These are phyloP conservation scores for Betta splendens DNA, from an alignment of 2,797 vertebrate species.

Conservation along the genomic window DNA sequence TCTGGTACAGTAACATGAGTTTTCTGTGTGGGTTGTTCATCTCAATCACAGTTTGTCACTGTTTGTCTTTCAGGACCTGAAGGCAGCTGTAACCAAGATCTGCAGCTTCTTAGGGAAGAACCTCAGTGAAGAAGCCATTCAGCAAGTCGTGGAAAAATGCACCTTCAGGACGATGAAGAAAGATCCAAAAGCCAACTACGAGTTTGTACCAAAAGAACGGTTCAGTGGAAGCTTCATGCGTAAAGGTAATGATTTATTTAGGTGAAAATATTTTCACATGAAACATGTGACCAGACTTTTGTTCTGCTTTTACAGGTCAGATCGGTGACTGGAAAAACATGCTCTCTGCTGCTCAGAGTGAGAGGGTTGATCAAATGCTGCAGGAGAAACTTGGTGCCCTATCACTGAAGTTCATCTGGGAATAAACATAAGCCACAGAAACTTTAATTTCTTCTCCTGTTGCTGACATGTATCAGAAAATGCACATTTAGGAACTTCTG, in stretches of 20 bases:
- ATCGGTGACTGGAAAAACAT: constrained; percentile 74
- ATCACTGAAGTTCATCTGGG: constrained; percentile 62
- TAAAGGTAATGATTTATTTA: constrained; percentile 75
- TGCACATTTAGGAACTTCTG: too few species aligned
- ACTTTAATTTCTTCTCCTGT: not conserved
- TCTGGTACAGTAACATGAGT: constrained; percentile 46
- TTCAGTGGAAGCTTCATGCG: constrained; percentile 59
- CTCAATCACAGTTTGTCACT: fast-evolving
- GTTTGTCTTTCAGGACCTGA: constrained; percentile 58
- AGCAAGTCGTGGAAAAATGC: constrained; percentile 56
- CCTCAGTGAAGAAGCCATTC: constrained; percentile 45
- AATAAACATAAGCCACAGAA: constrained; percentile 15
- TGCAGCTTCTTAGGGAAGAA: constrained; percentile 58
- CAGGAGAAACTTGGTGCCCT: constrained; percentile 56
- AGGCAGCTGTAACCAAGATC: constrained; percentile 61
- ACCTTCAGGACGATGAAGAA: constrained; percentile 72
- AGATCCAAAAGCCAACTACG: constrained; percentile 66
- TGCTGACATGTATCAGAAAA: too few species aligned
- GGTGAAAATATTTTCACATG: too few species aligned
- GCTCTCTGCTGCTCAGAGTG: constrained; percentile 62
- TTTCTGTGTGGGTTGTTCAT: not conserved
- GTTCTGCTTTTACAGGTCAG: constrained; percentile 48
- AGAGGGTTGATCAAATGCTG: constrained; percentile 62
- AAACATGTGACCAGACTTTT: not conserved
- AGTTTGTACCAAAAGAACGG: constrained; percentile 39